These are phyloP conservation scores for Ctenoplectra terminalis DNA, from an alignment of 1,140 invertebrate species.

Conservation along the genomic window DNA sequence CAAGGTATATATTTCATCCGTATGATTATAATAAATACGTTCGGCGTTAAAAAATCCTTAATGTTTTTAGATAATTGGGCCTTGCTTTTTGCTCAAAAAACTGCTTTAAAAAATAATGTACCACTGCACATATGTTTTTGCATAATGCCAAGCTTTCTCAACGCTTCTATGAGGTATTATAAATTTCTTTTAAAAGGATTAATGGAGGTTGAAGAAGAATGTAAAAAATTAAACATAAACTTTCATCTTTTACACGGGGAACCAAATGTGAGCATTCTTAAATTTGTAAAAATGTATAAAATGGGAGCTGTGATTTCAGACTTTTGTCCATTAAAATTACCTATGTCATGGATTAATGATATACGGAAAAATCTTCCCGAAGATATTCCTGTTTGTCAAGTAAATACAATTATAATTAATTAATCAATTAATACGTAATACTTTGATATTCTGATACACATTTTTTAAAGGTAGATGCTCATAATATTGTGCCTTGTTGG, in stretches of 20 bases:
- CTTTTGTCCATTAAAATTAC: constrained; percentile 90
- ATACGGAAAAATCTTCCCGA: constrained; percentile 88
- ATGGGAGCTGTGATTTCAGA: constrained; percentile 93
- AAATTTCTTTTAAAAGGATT: constrained; percentile 91
- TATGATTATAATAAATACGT: not conserved
- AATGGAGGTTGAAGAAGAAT: constrained; percentile 89
- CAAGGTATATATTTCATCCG: constrained; percentile 85
- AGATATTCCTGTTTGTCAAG: constrained; percentile 90
- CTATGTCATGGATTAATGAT: constrained; percentile 88
- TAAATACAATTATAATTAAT: constrained; percentile 68
- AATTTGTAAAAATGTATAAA: constrained; percentile 88
- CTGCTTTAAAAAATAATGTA: constrained; percentile 91
- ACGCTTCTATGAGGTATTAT: constrained; percentile 93
- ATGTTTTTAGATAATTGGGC: constrained; percentile 92
- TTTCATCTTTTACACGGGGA: constrained; percentile 92
- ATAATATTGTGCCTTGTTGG: constrained; percentile 94
- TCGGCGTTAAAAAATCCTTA: not conserved
- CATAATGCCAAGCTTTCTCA: constrained; percentile 90
- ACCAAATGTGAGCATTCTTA: constrained; percentile 87
- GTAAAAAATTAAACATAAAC: constrained; percentile 88
- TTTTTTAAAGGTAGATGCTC: constrained; percentile 89
- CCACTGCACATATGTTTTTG: constrained; percentile 94
- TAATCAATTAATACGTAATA: not conserved
- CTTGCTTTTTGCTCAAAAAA: constrained; percentile 92
- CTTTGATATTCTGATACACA: not conserved